phyloP scores from a whole-genome alignment of 1,140 invertebrate species.

The Plectus sambesii region DNA sequence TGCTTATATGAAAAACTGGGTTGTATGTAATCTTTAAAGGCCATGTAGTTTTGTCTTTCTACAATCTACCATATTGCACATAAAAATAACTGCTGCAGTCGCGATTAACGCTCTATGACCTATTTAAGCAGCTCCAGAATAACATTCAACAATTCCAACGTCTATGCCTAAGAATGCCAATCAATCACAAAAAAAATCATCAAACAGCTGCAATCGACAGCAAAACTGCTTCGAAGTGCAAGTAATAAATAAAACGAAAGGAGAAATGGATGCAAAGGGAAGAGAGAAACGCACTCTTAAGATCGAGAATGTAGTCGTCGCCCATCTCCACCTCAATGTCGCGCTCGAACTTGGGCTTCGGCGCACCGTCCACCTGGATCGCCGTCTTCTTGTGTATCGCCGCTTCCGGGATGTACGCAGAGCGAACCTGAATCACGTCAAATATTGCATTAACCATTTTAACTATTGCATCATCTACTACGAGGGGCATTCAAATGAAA shows the following conservation, averaged over 20 bases:
- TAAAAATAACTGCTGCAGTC: too few relatives aligned
- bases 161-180: constrained; percentile 5
- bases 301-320: constrained; percentile 86
- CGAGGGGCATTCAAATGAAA: too few relatives aligned
- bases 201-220: neutral
- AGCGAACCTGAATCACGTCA: constrained; percentile 46
- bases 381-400: constrained; percentile 39
- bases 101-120: too few relatives aligned
- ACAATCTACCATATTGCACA: too few relatives aligned
- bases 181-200: constrained; percentile 9
- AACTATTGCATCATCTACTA: neutral
- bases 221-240: neutral
- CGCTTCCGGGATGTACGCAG: constrained; percentile 49
- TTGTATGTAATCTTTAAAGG: too few relatives aligned
- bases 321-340: constrained; percentile 85
- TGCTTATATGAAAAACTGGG: too few relatives aligned
- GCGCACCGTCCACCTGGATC: constrained; percentile 36
- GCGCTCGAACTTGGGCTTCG: constrained; percentile 60
- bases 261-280: neutral
- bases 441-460: too few relatives aligned
- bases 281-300: constrained; percentile 58
- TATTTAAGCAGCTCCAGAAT: neutral
- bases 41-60: too few relatives aligned
- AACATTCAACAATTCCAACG: neutral
- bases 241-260: constrained; percentile 11